These are phyloP conservation scores for Poecilus cupreus DNA, from an alignment of 2,888 invertebrate genomes.

Conservation along the genomic window DNA sequence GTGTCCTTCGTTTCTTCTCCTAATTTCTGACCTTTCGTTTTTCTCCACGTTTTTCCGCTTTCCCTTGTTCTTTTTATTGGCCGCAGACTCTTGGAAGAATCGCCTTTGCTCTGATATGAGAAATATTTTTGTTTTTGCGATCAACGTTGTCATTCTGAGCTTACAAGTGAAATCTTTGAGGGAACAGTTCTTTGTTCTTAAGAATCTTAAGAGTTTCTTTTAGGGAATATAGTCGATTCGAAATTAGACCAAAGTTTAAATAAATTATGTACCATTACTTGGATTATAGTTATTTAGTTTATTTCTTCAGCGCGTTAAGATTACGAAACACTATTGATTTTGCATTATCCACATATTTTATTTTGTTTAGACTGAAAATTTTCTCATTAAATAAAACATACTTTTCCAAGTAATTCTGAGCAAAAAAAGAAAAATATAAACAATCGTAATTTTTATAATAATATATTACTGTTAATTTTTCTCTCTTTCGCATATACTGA, in stretches of 20 bases:
- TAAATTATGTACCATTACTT: not conserved
- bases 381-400: too few relatives aligned
- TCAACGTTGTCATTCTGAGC: conserved; percentile 26
- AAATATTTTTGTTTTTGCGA: conserved; percentile 40
- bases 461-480: too few relatives aligned
- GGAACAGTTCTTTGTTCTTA: conserved; percentile 13
- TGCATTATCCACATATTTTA: not conserved
- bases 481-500: too few relatives aligned
- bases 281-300: not conserved
- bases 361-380: too few relatives aligned
- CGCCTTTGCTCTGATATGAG: conserved; percentile 31
- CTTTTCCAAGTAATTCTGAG: too few relatives aligned
- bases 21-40: conserved; percentile 45
- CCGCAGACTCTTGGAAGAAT: conserved; percentile 28
- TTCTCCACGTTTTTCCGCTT: conserved; percentile 18
- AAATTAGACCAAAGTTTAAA: not conserved
- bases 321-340: not conserved
- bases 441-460: too few relatives aligned
- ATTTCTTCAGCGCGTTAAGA: not conserved
- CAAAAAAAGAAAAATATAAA: too few relatives aligned
- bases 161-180: conserved; percentile 20
- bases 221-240: not conserved
- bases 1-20: conserved; percentile 37
- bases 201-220: not conserved
- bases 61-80: conserved; percentile 37